Conservation (phyloP, 2,113 vertebrate genomes). For the Narcine bancroftii region DNA sequence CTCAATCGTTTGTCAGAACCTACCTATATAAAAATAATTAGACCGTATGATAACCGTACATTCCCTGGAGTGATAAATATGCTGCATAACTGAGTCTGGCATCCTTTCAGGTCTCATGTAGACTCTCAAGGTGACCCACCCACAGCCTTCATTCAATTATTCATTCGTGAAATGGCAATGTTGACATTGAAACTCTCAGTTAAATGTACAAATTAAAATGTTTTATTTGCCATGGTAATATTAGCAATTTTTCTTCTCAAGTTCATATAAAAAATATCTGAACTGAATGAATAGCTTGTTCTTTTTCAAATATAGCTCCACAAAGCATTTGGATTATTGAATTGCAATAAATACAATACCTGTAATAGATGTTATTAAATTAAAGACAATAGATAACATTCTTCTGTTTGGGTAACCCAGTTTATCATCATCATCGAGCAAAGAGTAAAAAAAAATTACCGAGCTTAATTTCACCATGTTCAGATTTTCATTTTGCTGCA, state of each 20-base stretch:
- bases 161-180: background rate
- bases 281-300: background rate
- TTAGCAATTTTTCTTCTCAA: background rate
- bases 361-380: background rate
- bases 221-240: background rate
- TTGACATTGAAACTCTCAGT: background rate
- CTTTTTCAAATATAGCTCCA: background rate
- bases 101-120: background rate
- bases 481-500: background rate
- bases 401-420: background rate
- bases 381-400: background rate
- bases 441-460: background rate
- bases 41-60: slow-evolving; percentile 21
- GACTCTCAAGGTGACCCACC: slow-evolving; percentile 31
- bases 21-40: background rate
- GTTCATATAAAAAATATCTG: no score
- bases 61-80: slow-evolving; percentile 34
- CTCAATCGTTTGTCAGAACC: background rate
- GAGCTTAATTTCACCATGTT: background rate
- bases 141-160: slow-evolving; percentile 19
- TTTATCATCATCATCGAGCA: background rate
- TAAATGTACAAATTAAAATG: background rate
- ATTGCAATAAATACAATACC: background rate
- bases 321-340: background rate
- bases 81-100: slow-evolving; percentile 31